These are phyloP conservation scores for Abscondita cerata DNA, from an alignment of 2,888 invertebrate species.

Conservation along the genomic window DNA sequence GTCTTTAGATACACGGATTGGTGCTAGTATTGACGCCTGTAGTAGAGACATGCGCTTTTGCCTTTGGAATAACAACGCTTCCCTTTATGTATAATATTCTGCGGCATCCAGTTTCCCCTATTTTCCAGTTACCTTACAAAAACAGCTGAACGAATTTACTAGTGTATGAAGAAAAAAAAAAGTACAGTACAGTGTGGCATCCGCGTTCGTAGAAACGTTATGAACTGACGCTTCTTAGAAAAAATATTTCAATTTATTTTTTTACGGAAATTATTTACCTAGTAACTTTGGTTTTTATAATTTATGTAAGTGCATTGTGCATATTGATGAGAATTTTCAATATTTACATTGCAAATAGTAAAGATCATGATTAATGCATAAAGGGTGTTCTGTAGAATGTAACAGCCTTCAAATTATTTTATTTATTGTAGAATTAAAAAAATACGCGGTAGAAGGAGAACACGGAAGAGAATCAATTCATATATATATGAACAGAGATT, in stretches of 20 bases:
- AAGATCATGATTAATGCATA: slow-evolving; percentile 7
- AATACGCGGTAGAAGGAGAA: no score
- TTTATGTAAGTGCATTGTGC: neutral
- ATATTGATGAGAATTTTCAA: slow-evolving; percentile 2
- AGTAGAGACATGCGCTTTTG: slow-evolving; percentile 28
- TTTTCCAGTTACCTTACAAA: slow-evolving; percentile 8
- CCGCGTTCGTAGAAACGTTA: no score
- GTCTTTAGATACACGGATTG: slow-evolving; percentile 33
- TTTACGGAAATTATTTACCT: neutral
- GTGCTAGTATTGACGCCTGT: slow-evolving; percentile 36
- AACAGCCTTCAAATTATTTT: no score
- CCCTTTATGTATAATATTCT: slow-evolving; percentile 18
- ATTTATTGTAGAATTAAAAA: no score
- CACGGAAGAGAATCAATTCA: no score
- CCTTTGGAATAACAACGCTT: slow-evolving; percentile 20
- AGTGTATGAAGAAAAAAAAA: neutral
- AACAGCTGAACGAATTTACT: slow-evolving; percentile 1
- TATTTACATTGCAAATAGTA: slow-evolving; percentile 6
- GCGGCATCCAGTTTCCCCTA: slow-evolving; percentile 17
- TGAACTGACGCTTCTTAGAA: no score
- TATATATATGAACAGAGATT: no score
- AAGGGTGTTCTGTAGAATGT: neutral
- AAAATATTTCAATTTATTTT: no score
- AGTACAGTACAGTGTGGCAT: no score
- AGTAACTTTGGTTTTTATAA: neutral